Base-by-base conservation (phyloP, 2,888 invertebrate genomes). In the Caenorhabditis macrosperma region DNA sequence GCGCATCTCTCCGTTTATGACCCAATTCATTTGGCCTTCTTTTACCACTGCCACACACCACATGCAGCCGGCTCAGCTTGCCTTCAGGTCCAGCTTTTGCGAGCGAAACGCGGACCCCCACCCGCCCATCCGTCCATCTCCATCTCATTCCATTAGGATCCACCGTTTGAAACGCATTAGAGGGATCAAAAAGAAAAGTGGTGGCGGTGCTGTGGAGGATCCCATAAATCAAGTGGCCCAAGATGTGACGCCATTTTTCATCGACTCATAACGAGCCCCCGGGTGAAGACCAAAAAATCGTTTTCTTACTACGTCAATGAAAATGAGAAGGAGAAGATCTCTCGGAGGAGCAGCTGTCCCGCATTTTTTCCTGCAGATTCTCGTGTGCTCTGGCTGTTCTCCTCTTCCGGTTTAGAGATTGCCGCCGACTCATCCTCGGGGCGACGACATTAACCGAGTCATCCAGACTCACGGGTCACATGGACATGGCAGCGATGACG, bases 261-360 rank as follows among this genome's bases (percentile, higher is more conserved):
- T 57, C 57, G 57, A 35, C 46, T 46, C 67, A 48, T 33, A 46
- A 35, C 44, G 57, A 57, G 28, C 35, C 9, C 6, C 20, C 10
- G 6, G 33, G 17, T 41, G 38, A 22, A 35, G 55, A 26, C 35
- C 54, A 48, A 71, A 71, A 63, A 63, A 72, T 50, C 48, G 17
- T 17, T 60, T 61, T 52, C 44, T 52, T 35, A 57, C 63, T 63
- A 63, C 63, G 72, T 72, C 72, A 72, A 22, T 50, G 30, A 67
- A 67, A 46, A 15, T 46, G 57, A 48, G 50, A 69, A 22, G n/a
- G n/a, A 52, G 52, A 60, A 24, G 59, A 55, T 26, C 48, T 17
- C 26, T 26, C 2, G 38, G 50, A 52, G 48, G 24, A 69, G 20
- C 61, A 55, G 44, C 55, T 69, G 60, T 22, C 52, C 17, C 24